phyloP scores from a whole-genome alignment of 2,888 invertebrate species.

The Iselma pallidipennis region DNA sequence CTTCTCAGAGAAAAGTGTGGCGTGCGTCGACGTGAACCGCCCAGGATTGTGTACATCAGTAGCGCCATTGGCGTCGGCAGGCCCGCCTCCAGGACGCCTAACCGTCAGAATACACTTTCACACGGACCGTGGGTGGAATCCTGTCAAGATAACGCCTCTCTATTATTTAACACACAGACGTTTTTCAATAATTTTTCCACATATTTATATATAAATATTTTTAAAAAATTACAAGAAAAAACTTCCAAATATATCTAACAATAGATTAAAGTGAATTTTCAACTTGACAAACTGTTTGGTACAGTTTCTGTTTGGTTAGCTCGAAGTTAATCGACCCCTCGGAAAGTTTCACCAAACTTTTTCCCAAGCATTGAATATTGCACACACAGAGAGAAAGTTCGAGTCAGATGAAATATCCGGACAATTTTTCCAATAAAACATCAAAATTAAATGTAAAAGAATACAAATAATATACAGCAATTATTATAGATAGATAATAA shows the following conservation, averaged over 20 bases:
- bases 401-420: constrained; percentile 19
- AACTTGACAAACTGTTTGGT: constrained; percentile 49
- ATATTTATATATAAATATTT: no score
- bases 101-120: constrained; percentile 39
- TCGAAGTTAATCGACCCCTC: constrained; percentile 57
- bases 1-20: constrained; percentile 36
- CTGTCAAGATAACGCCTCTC: constrained; percentile 48
- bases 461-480: no score
- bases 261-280: constrained; percentile 29
- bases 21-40: constrained; percentile 52
- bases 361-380: constrained; percentile 55
- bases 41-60: constrained; percentile 45
- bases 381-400: constrained; percentile 33
- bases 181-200: constrained; percentile 39
- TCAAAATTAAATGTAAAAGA: no score
- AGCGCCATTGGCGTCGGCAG: constrained; percentile 54
- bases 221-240: no score
- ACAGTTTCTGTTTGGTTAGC: constrained; percentile 53
- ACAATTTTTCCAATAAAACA: background rate
- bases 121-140: constrained; percentile 48
- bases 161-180: constrained; percentile 34
- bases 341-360: constrained; percentile 55
- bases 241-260: constrained; percentile 5
- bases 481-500: no score
- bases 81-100: constrained; percentile 50